Conservation (phyloP, 2,113 vertebrate species). For the Austrofundulus limnaeus region DNA sequence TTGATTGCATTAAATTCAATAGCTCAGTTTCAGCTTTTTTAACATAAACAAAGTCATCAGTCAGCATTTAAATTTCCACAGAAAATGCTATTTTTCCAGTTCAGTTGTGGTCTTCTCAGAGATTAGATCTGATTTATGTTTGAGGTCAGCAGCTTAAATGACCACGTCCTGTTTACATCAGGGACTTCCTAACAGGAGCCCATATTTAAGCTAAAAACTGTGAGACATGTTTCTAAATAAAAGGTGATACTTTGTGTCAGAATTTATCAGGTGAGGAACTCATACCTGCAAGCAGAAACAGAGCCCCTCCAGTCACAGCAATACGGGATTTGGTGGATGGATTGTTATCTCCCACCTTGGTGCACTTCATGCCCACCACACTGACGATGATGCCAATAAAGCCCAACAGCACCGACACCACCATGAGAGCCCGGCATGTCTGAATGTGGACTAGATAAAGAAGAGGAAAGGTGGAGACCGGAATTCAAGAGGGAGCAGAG, state of each 20-base stretch:
- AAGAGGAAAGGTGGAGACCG: slow-evolving; percentile 2
- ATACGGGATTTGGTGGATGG: slow-evolving; percentile 88
- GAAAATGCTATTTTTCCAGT: background rate
- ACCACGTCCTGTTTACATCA: slow-evolving; percentile 71
- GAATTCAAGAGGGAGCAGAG: background rate
- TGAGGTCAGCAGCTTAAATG: slow-evolving; percentile 49
- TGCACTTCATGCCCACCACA: slow-evolving; percentile 97
- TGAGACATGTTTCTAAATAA: slow-evolving; percentile 21
- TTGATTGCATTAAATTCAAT: too few relatives aligned
- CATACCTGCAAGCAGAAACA: slow-evolving; percentile 93
- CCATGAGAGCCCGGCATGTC: slow-evolving; percentile 93
- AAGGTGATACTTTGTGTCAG: background rate
- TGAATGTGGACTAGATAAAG: slow-evolving; percentile 89
- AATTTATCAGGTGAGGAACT: slow-evolving; percentile 3
- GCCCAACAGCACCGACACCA: slow-evolving; percentile 91
- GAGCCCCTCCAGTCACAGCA: slow-evolving; percentile 86
- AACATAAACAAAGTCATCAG: too few relatives aligned
- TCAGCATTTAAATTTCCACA: too few relatives aligned
- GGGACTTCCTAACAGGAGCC: slow-evolving; percentile 44
- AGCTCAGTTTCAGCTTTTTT: too few relatives aligned
- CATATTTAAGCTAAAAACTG: slow-evolving; percentile 27
- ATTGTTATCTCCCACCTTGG: slow-evolving; percentile 93
- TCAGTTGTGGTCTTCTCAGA: slow-evolving; percentile 14
- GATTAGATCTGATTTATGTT: slow-evolving; percentile 24
- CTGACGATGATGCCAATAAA: slow-evolving; percentile 92